These are phyloP conservation scores for Bovichtus variegatus DNA, from an alignment of 2,797 vertebrate genomes.

Conservation along the genomic window DNA sequence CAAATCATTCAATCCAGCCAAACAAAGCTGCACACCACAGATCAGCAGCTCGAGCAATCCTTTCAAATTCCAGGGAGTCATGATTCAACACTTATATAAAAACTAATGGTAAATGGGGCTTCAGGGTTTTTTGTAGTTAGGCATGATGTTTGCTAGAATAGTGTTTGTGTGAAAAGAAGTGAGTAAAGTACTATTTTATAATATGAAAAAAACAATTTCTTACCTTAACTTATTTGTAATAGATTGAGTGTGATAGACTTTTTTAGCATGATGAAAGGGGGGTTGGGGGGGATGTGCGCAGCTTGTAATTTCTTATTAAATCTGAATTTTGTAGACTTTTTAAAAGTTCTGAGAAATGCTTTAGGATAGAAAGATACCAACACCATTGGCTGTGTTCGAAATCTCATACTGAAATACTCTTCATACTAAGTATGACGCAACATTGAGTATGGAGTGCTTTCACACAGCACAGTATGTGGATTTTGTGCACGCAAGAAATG, in stretches of 20 bases:
- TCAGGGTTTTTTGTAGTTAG: constrained; percentile 57
- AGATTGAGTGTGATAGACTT: constrained; percentile 43
- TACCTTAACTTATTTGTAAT: constrained; percentile 49
- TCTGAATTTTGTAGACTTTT: constrained; percentile 30
- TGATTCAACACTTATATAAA: constrained; percentile 7
- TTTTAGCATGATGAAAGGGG: constrained; percentile 40
- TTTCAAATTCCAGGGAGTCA: constrained; percentile 12
- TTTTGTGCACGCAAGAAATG: no score
- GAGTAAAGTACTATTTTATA: constrained; percentile 42
- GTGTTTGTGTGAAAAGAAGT: constrained; percentile 36
- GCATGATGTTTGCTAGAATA: constrained; percentile 56
- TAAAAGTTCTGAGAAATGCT: constrained; percentile 9
- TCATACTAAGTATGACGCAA: no score
- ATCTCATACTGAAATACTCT: no score
- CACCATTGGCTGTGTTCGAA: not conserved
- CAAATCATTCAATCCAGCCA: constrained; percentile 1
- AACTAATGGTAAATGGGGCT: not conserved
- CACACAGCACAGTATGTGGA: no score
- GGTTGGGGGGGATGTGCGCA: not conserved
- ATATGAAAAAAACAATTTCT: constrained; percentile 13
- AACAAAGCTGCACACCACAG: constrained; percentile 16
- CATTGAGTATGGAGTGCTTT: no score
- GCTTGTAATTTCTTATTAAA: constrained; percentile 32
- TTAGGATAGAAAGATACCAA: constrained; percentile 10
- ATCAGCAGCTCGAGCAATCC: constrained; percentile 1